Evolutionary conservation across 2,113 vertebrate species (phyloP), one percentile per base, ranked within the genome.

Genomic region (Vidua chalybeata): DNA sequence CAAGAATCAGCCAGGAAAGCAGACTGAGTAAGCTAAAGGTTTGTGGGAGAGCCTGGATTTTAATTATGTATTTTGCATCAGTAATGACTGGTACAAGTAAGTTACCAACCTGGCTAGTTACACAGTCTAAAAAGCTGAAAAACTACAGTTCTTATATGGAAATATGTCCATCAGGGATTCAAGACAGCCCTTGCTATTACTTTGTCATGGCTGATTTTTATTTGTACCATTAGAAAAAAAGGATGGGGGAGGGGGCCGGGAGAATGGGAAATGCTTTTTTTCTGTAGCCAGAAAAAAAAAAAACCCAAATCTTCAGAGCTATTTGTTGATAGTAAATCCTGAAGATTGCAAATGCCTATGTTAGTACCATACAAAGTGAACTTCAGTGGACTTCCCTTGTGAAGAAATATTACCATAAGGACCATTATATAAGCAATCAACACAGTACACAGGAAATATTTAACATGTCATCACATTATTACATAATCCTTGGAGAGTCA

Each of bases 381-480:
- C 56, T 81, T 90, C 31, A 37, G 52, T 31, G 64, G 78, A 89
- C 73, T 64, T 93, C 54, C 69, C 87, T 83, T 35, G 67, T 54
- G 81, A 93, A 80, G 94, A 90, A 90, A 31, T 51, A 46, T 83
- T 71, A 78, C 76, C 64, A 58, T 84, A 90, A 84, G 85, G 83
- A 90, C 61, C 51, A 92, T 93, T 91, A 92, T 43, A 92, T 91
- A 86, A 96, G 80, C 92, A 84, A 68, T 64, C 80, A 92, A 78
- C 90, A 96, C 72, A 75, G 68, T 28, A 89, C 66, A 96, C 83
- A 78, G 89, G 82, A 96, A 97, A 74, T 90, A 94, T 75, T 84
- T 90, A 90, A 94, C 91, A 72, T 81, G 91, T 95, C 93, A 93
- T 81, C 82, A 84, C 28, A 0, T 78, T 77, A 91, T 93, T 96